Conservation (phyloP, 1,140 invertebrate species). For the Macrocentrus cingulum region DNA sequence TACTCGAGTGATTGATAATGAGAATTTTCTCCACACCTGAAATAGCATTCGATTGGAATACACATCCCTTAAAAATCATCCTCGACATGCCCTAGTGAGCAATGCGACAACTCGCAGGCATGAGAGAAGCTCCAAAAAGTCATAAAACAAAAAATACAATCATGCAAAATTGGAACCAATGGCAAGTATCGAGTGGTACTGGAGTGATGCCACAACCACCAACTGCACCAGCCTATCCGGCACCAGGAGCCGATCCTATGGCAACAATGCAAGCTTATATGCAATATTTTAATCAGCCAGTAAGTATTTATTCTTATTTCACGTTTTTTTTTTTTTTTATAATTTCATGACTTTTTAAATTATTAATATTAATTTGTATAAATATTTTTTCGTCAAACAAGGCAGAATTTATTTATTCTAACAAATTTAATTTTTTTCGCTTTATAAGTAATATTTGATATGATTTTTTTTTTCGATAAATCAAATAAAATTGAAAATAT, state of each 20-base stretch:
- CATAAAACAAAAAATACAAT: conserved; percentile 29
- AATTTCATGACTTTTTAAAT: background rate
- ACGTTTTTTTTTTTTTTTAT: background rate
- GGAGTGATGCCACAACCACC: conserved; percentile 53
- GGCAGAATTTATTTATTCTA: too few species aligned
- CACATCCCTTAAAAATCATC: conserved; percentile 41
- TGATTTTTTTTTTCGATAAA: too few species aligned
- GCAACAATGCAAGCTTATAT: conserved; percentile 55
- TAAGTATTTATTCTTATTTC: conserved; percentile 43
- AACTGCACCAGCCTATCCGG: conserved; percentile 44
- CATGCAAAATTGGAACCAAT: conserved; percentile 60
- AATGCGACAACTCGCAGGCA: conserved; percentile 32
- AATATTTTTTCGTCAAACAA: too few species aligned
- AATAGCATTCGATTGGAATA: conserved; percentile 49
- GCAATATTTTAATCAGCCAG: conserved; percentile 59
- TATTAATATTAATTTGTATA: conserved; percentile 1
- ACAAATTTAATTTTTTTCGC: too few species aligned
- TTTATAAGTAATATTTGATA: too few species aligned
- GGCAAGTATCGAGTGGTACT: conserved; percentile 51
- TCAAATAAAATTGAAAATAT: too few species aligned
- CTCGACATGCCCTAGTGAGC: conserved; percentile 42
- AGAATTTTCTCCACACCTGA: conserved; percentile 46
- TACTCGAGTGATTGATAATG: conserved; percentile 31
- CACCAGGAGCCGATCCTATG: conserved; percentile 52
- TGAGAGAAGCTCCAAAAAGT: conserved; percentile 31